Conservation (phyloP, 1,140 invertebrate species). For the Scylla paramamosain region DNA sequence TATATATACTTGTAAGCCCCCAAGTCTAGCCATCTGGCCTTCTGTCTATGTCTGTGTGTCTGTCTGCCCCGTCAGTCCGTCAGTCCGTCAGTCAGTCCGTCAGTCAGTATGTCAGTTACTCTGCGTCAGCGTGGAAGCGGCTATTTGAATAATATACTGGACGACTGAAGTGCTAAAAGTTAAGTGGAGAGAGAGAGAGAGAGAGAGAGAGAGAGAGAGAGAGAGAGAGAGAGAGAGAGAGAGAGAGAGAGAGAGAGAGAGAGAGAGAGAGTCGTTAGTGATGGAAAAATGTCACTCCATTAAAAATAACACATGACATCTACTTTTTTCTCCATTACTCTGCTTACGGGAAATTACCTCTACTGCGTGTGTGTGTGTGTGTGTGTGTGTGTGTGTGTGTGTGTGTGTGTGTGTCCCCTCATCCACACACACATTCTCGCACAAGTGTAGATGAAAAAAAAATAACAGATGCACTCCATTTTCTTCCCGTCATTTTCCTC, state of each 20-base stretch:
- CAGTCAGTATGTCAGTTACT: too few relatives aligned
- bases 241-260: not conserved
- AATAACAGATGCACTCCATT: not conserved
- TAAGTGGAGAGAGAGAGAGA: not conserved
- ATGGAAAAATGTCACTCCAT: not conserved
- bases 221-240: conserved; percentile 18
- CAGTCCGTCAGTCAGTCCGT: too few relatives aligned
- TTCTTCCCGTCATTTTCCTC: not conserved
- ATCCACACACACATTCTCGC: not conserved
- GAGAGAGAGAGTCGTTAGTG: conserved; percentile 12
- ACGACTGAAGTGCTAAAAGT: too few relatives aligned
- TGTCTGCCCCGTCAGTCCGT: too few relatives aligned
- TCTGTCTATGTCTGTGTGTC: too few relatives aligned
- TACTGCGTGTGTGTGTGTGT: not conserved
- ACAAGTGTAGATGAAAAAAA: not conserved
- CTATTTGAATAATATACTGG: too few relatives aligned
- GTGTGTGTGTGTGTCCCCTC: too few relatives aligned
- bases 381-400: too few relatives aligned
- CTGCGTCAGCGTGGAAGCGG: too few relatives aligned
- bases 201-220: conserved; percentile 20
- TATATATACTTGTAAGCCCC: too few relatives aligned
- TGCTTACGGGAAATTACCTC: conserved; percentile 1
- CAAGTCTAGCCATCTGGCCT: too few relatives aligned
- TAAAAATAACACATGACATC: conserved; percentile 1
- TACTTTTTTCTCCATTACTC: not conserved